A percentile compares a stretch with the other conserved stretches of the same genome.
Conservation (phyloP, 2,888 invertebrate species). For the Mythimna pallens region DNA sequence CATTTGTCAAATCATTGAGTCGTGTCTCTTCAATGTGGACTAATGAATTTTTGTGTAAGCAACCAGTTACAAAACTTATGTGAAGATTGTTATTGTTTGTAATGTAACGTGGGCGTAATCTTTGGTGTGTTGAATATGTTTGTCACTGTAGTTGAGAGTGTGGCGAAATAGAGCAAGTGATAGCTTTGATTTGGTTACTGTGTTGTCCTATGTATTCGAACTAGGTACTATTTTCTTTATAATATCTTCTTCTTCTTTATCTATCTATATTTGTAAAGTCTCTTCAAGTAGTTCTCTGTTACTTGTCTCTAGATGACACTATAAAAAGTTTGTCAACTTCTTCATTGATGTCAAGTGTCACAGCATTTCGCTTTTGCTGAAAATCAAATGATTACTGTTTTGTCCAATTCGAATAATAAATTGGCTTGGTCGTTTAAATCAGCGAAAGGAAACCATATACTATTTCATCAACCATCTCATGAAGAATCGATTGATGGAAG, state of each 20-base stretch:
- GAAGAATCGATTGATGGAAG: background rate
- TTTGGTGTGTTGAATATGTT: constrained; percentile 25
- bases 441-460: background rate
- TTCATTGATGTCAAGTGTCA: background rate
- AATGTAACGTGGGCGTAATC: constrained; percentile 44
- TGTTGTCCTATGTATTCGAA: constrained; percentile 5
- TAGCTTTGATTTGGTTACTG: constrained; percentile 16
- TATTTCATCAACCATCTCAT: background rate
- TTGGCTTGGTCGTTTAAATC: background rate
- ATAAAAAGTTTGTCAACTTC: background rate
- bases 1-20: constrained; percentile 74
- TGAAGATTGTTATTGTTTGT: constrained; percentile 42
- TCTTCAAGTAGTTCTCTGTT: background rate
- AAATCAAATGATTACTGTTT: background rate
- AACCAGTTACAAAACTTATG: constrained; percentile 37
- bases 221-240: background rate
- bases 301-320: background rate
- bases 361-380: background rate
- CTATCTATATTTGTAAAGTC: background rate
- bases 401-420: no score
- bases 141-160: constrained; percentile 51
- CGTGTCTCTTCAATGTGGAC: constrained; percentile 59
- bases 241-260: no score
- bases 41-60: constrained; percentile 64
- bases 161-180: constrained; percentile 32